Evolutionary conservation across 2,888 invertebrate genomes (phyloP).

Genomic region (Lysandra bellargus): DNA sequence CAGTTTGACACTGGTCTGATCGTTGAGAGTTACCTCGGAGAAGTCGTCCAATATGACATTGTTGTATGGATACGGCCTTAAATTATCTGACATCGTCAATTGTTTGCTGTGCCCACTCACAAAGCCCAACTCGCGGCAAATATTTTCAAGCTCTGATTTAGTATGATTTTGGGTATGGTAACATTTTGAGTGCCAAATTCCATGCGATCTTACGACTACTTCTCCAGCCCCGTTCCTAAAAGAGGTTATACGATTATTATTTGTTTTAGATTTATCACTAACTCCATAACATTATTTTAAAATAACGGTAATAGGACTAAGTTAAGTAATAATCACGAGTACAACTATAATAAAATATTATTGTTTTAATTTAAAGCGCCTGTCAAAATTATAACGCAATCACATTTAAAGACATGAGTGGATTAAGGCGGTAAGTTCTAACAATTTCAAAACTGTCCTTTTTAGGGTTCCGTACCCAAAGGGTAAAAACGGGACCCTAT

Average conservation of each 20-base stretch:
- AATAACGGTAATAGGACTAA: too few species aligned
- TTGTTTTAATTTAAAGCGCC: not conserved
- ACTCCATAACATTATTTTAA: too few species aligned
- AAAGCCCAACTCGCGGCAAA: constrained; percentile 84
- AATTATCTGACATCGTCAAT: constrained; percentile 48
- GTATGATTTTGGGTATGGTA: constrained; percentile 77
- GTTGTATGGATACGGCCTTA: constrained; percentile 53
- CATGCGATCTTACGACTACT: constrained; percentile 83
- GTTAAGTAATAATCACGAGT: not conserved
- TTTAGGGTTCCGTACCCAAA: too few species aligned
- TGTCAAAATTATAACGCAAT: not conserved
- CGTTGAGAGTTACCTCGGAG: constrained; percentile 63
- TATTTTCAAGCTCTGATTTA: constrained; percentile 75
- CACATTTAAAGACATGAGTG: not conserved
- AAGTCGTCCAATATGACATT: constrained; percentile 60
- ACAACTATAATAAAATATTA: not conserved
- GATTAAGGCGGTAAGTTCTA: too few species aligned
- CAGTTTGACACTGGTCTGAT: constrained; percentile 61
- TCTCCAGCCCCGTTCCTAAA: constrained; percentile 82
- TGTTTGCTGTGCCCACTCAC: constrained; percentile 76
- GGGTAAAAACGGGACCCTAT: too few species aligned
- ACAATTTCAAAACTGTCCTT: too few species aligned
- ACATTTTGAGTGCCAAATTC: constrained; percentile 87
- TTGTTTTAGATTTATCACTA: too few species aligned
- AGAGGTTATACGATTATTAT: constrained; percentile 33